Conservation (phyloP, 2,888 invertebrate species). For the Xanthostigma xanthostigma region DNA sequence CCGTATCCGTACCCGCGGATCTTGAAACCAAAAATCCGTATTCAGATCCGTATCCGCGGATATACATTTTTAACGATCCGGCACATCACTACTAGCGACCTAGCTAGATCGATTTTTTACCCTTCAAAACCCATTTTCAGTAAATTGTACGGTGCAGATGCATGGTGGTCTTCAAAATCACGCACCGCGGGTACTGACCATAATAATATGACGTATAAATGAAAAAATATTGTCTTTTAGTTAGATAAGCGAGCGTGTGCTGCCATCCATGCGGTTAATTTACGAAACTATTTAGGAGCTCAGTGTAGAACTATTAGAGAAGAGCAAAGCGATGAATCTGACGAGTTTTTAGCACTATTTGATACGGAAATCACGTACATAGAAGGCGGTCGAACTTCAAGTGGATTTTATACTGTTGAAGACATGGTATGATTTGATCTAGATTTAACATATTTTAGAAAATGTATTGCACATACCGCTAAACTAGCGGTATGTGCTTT, state of each 20-base stretch:
- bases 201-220: neutral
- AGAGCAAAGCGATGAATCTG: slow-evolving; percentile 93
- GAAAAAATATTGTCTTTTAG: slow-evolving; percentile 27
- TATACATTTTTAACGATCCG: too few relatives aligned
- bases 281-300: slow-evolving; percentile 90
- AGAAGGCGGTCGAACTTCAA: slow-evolving; percentile 92
- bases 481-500: too few relatives aligned
- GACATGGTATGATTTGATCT: slow-evolving; percentile 44
- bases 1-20: too few relatives aligned
- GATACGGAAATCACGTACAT: slow-evolving; percentile 85
- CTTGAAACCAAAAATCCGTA: too few relatives aligned
- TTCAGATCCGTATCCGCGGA: too few relatives aligned
- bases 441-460: slow-evolving; percentile 2
- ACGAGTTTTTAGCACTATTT: slow-evolving; percentile 88
- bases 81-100: too few relatives aligned
- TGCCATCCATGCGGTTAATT: slow-evolving; percentile 97
- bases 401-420: slow-evolving; percentile 94
- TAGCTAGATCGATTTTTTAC: too few relatives aligned
- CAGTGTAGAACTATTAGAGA: slow-evolving; percentile 87
- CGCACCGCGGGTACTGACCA: too few relatives aligned
- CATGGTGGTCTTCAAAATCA: too few relatives aligned
- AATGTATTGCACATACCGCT: too few relatives aligned
- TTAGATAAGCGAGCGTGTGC: slow-evolving; percentile 91
- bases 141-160: too few relatives aligned
- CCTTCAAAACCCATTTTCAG: too few relatives aligned